Conservation (phyloP, 2,888 invertebrate genomes). For the Lochmaea capreae region DNA sequence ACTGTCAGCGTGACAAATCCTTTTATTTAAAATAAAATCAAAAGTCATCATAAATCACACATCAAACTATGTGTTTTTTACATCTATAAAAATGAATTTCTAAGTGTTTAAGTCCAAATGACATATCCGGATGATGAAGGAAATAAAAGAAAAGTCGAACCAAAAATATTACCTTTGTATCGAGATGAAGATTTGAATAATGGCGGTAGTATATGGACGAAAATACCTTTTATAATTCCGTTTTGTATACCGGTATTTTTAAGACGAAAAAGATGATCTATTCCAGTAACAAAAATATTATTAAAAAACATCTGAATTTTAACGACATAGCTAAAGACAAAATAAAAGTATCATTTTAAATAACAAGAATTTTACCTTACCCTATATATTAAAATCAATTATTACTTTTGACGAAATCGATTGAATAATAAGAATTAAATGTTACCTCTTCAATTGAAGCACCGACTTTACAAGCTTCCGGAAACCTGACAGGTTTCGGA, state of each 20-base stretch:
- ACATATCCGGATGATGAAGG: not conserved
- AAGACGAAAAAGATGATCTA: slow-evolving; percentile 47
- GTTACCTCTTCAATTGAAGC: slow-evolving; percentile 70
- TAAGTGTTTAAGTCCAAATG: not conserved
- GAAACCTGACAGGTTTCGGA: slow-evolving; percentile 64
- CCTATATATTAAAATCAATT: too few relatives aligned
- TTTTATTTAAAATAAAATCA: not conserved
- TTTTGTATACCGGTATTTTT: slow-evolving; percentile 6
- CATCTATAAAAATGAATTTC: not conserved
- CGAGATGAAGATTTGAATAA: not conserved
- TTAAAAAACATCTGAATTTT: too few relatives aligned
- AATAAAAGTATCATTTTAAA: too few relatives aligned
- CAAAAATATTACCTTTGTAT: slow-evolving; percentile 10
- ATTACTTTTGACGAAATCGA: too few relatives aligned
- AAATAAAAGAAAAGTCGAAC: not conserved
- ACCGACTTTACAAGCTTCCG: slow-evolving; percentile 66
- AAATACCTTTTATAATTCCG: not conserved
- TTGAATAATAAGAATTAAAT: too few relatives aligned
- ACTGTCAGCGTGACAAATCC: not conserved
- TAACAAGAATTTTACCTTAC: too few relatives aligned
- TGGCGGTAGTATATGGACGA: slow-evolving; percentile 2
- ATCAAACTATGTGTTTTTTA: not conserved
- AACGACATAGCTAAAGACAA: too few relatives aligned
- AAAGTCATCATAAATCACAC: not conserved
- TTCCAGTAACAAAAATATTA: not conserved